Conservation (phyloP, 2,797 vertebrate species). For the Pogonophryne albipinna region DNA sequence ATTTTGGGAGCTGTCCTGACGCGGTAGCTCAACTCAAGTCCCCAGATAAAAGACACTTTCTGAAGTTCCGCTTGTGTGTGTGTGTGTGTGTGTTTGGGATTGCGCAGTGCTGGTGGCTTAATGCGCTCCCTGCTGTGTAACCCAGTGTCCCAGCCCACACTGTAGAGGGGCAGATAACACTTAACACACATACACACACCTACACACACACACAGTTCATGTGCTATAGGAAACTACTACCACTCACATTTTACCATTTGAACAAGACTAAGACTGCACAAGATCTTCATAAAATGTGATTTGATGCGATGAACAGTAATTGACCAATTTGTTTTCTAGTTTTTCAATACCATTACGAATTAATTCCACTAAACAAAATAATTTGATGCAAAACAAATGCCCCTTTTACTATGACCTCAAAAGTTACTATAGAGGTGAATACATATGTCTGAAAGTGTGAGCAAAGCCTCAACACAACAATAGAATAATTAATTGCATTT, state of each 20-base stretch:
- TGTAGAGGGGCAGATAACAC: constrained; percentile 83
- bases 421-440: background rate
- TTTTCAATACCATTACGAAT: constrained; percentile 4
- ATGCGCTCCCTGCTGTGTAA: constrained; percentile 82
- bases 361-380: background rate
- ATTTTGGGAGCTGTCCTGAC: constrained; percentile 80
- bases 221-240: constrained; percentile 15
- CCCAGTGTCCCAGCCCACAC: constrained; percentile 76
- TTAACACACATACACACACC: constrained; percentile 52
- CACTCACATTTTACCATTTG: background rate
- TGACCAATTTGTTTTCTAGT: background rate
- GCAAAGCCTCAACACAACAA: background rate
- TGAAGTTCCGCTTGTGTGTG: constrained; percentile 69
- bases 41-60: constrained; percentile 83
- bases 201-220: constrained; percentile 41
- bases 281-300: background rate
- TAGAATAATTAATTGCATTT: background rate
- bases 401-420: background rate
- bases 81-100: constrained; percentile 27
- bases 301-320: background rate
- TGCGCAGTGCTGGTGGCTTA: constrained; percentile 70
- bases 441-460: background rate
- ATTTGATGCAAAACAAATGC: background rate
- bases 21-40: constrained; percentile 77
- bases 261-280: background rate